Percentiles rank a stretch among this genome's conserved stretches.
These are phyloP conservation scores for Toxotes jaculatrix DNA, from an alignment of 2,113 vertebrate genomes.

Conservation along the genomic window DNA sequence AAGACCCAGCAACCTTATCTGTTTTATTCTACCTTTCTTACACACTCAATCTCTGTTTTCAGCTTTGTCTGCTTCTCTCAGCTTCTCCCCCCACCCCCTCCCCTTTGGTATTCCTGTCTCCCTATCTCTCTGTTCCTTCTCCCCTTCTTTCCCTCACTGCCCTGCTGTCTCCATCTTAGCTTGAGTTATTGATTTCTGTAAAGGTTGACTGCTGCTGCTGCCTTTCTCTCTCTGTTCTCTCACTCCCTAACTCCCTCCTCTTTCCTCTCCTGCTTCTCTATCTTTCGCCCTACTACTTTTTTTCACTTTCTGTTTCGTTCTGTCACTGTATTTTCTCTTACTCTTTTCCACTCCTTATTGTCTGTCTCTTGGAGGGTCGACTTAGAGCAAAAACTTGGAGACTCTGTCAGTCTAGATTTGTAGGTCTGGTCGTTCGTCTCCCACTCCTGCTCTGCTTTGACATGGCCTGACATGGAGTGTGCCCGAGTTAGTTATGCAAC, in stretches of 20 bases:
- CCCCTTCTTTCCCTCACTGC: conserved; percentile 46
- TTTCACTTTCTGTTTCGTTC: conserved; percentile 26
- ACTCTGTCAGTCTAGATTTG: conserved; percentile 5
- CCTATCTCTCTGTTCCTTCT: conserved; percentile 20
- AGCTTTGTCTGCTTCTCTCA: conserved; percentile 47
- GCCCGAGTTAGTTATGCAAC: not conserved
- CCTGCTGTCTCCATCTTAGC: conserved; percentile 68
- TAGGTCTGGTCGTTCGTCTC: not conserved
- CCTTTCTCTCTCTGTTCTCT: conserved; percentile 39
- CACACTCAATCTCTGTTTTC: conserved; percentile 54
- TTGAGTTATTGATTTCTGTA: conserved; percentile 77
- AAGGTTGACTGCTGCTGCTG: conserved; percentile 65
- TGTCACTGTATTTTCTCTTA: conserved; percentile 10
- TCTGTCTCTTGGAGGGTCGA: conserved; percentile 19
- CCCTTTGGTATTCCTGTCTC: conserved; percentile 53
- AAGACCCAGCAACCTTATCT: conserved; percentile 55
- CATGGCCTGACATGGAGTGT: not conserved
- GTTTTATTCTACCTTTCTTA: conserved; percentile 55
- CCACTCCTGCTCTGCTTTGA: not conserved
- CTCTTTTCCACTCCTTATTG: conserved; percentile 2
- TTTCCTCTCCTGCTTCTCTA: conserved; percentile 19
- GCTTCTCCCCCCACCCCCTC: conserved; percentile 18
- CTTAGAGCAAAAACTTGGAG: conserved; percentile 3
- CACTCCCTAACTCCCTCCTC: not conserved
- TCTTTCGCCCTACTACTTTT: conserved; percentile 19